phyloP scores from a whole-genome alignment of 2,888 invertebrate species.

The Chrysolina oricalcia region DNA sequence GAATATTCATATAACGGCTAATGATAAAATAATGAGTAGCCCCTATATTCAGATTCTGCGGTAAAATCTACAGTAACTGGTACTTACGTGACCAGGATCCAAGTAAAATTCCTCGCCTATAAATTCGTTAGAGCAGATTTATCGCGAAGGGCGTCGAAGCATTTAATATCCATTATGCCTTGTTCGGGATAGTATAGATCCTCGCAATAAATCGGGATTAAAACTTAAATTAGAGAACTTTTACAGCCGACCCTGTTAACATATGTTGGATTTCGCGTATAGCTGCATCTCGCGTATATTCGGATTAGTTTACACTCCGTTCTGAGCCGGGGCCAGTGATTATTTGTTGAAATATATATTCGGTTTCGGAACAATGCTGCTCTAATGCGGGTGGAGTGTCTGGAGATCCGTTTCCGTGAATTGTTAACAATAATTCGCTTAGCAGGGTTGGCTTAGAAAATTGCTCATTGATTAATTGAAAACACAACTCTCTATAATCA shows the following conservation, averaged over 20 bases:
- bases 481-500: too few species aligned
- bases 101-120: constrained; percentile 6
- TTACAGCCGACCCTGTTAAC: constrained; percentile 57
- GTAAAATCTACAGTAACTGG: not conserved
- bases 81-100: not conserved
- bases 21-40: too few species aligned
- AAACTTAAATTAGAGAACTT: constrained; percentile 66
- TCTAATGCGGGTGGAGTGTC: not conserved
- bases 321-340: not conserved
- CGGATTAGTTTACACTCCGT: constrained; percentile 3
- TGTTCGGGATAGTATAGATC: constrained; percentile 53
- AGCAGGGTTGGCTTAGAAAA: too few species aligned
- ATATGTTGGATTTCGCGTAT: constrained; percentile 50
- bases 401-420: too few species aligned
- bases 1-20: too few species aligned
- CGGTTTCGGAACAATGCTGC: not conserved
- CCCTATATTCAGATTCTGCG: too few species aligned
- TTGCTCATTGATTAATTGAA: too few species aligned
- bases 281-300: constrained; percentile 23
- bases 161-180: constrained; percentile 63
- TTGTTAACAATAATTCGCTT: not conserved
- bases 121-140: constrained; percentile 52
- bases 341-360: not conserved
- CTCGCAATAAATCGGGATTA: constrained; percentile 65
- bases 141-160: constrained; percentile 58